Percentiles rank a stretch among this genome's conserved stretches.
Evolutionary conservation across 2,888 invertebrate genomes (phyloP).

Genomic region (Euplagia quadripunctaria): DNA sequence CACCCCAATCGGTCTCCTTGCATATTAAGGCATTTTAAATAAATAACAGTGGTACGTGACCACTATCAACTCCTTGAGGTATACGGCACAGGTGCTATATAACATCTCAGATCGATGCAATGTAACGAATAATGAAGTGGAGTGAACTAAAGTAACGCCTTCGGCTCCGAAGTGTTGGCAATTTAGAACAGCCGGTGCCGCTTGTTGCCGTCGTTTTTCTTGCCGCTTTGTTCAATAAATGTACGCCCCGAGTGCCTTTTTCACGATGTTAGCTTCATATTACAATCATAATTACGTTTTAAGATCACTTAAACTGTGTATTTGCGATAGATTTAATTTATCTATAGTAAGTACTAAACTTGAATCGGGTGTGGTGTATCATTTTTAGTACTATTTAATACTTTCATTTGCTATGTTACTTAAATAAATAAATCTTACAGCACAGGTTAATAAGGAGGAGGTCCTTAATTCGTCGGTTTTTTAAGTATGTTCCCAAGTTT

Average conservation of each 20-base stretch:
- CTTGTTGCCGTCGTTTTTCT: slow-evolving; percentile 81
- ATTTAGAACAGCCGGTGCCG: slow-evolving; percentile 80
- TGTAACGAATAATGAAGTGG: slow-evolving; percentile 80
- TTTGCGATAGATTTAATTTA: slow-evolving; percentile 12
- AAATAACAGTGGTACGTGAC: background rate
- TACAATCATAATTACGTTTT: slow-evolving; percentile 65
- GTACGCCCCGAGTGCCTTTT: slow-evolving; percentile 72
- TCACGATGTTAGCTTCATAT: slow-evolving; percentile 69
- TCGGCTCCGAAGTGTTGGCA: slow-evolving; percentile 77
- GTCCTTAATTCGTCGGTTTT: no score
- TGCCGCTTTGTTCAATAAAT: slow-evolving; percentile 80
- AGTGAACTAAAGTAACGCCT: slow-evolving; percentile 73
- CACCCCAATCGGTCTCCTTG: no score
- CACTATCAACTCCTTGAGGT: slow-evolving; percentile 13
- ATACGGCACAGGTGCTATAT: slow-evolving; percentile 38
- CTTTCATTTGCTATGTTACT: slow-evolving; percentile 3
- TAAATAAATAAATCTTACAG: background rate
- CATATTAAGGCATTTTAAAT: no score
- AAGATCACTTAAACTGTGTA: slow-evolving; percentile 43
- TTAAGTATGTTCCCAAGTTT: no score
- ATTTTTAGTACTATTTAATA: background rate
- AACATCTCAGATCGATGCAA: slow-evolving; percentile 68
- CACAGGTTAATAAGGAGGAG: background rate
- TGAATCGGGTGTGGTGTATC: slow-evolving; percentile 5
- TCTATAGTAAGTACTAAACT: background rate